Evolutionary conservation across 2,797 vertebrate genomes (phyloP), one percentile per base, ranked within the genome.

Genomic region (Fundulus diaphanus): DNA sequence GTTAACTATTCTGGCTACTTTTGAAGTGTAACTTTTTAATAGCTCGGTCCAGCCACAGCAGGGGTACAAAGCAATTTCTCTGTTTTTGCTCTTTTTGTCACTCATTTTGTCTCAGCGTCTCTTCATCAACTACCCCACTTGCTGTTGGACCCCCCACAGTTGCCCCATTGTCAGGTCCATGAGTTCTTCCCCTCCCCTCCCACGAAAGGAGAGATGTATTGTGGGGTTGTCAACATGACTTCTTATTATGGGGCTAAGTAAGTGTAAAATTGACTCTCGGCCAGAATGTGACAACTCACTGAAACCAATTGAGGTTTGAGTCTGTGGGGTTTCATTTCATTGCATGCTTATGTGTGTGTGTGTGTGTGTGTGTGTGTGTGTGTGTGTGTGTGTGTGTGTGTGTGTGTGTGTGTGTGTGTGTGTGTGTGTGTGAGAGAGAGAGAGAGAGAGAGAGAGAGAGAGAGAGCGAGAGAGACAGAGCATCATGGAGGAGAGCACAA

Each of bases 221-320:
- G 82, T 89, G 72, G 13, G 69, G 33, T 85, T 89, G 90, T 90
- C 90, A 88, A 88, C 90, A 92, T 88, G 88, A 88, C 83, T 92
- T 87, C 87, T 87, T 88, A 92, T 91, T 91, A 92, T 81, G 69
- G 81, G 65, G 71, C 82, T 90, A 91, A 92, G 88, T 89, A 89
- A 91, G 90, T 91, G 90, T 91, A 92, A 92, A 92, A 93, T 92
- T 91, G 91, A 91, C 90, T 92, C 90, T 86, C 20, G 68, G 79
- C 77, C 81, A 79, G 74, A 88, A 89, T 88, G 86, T 83, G 87
- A 83, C 83, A 85, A 83, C 81, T 90, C 83, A 78, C 61, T 88
- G 88, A 89, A 88, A 90, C 84, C 85, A 76, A 82, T 78, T 82
- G 83, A 72, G 70, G 83, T 72, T 81, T 46, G 52, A 84, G 78